Conservation (phyloP, 2,888 invertebrate species). For the Epistrophe eligans region DNA sequence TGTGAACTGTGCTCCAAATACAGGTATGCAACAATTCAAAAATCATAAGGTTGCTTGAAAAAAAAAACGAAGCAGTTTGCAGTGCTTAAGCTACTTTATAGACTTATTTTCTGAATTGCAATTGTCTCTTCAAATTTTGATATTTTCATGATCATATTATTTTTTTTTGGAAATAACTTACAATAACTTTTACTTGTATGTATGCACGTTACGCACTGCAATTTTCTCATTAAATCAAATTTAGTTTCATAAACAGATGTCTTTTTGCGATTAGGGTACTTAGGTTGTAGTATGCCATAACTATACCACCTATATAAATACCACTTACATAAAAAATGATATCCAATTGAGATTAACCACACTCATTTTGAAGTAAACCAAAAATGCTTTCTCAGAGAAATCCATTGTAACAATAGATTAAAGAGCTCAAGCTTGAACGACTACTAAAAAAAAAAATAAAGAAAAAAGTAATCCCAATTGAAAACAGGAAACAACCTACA, state of each 20-base stretch:
- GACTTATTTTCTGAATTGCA: no score
- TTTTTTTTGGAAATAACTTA: no score
- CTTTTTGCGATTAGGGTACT: background rate
- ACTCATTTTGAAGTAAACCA: background rate
- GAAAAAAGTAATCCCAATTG: background rate
- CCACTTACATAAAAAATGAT: background rate
- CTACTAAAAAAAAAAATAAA: background rate
- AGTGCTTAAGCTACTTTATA: no score
- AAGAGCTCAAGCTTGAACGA: background rate
- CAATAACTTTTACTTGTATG: no score
- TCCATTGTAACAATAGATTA: background rate
- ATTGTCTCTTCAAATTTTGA: no score
- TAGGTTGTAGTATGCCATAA: background rate
- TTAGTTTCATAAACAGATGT: background rate
- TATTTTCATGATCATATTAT: no score
- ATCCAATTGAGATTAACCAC: background rate
- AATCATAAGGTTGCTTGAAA: no score
- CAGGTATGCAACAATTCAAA: no score
- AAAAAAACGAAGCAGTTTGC: no score
- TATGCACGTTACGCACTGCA: background rate
- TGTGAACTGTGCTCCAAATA: no score
- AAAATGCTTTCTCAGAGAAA: background rate
- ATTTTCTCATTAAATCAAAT: background rate
- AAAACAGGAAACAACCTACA: slow-evolving; percentile 42
- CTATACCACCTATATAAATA: background rate